Conservation (phyloP, 2,888 invertebrate genomes). For the Phyllotreta striolata region DNA sequence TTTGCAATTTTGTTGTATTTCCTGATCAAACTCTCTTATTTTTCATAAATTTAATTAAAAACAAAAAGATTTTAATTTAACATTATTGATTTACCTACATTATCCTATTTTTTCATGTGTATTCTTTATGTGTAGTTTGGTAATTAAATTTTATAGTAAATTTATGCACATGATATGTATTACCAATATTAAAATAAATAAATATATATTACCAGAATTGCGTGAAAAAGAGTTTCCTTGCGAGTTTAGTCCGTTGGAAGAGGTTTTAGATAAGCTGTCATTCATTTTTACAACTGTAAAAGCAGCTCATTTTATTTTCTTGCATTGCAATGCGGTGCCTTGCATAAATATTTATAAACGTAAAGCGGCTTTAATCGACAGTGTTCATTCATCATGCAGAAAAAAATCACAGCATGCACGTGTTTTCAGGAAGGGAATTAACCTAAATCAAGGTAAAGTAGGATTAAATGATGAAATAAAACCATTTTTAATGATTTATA, state of each 20-base stretch:
- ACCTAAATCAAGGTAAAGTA: constrained; percentile 1
- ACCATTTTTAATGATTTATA: too few relatives aligned
- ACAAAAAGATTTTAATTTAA: too few relatives aligned
- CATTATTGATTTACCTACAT: too few relatives aligned
- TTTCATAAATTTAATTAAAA: too few relatives aligned
- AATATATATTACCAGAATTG: constrained; percentile 10
- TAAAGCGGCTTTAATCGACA: constrained; percentile 11
- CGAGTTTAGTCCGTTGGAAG: constrained; percentile 10
- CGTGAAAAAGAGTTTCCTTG: constrained; percentile 13
- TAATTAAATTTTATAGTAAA: too few relatives aligned
- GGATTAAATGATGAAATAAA: too few relatives aligned
- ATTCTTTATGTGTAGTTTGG: too few relatives aligned
- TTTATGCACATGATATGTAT: background rate
- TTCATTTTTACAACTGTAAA: constrained; percentile 5
- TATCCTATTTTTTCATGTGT: too few relatives aligned
- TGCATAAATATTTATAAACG: constrained; percentile 5
- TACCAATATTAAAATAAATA: constrained; percentile 6
- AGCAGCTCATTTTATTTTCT: constrained; percentile 2
- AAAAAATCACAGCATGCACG: constrained; percentile 5
- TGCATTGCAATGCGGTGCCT: constrained; percentile 14
- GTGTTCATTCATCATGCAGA: constrained; percentile 13
- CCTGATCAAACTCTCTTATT: too few relatives aligned
- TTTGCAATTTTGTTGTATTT: too few relatives aligned
- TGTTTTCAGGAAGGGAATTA: constrained; percentile 8
- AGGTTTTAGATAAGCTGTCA: constrained; percentile 9